phyloP scores from a whole-genome alignment of 2,888 invertebrate genomes.

The Gibbula magus region DNA sequence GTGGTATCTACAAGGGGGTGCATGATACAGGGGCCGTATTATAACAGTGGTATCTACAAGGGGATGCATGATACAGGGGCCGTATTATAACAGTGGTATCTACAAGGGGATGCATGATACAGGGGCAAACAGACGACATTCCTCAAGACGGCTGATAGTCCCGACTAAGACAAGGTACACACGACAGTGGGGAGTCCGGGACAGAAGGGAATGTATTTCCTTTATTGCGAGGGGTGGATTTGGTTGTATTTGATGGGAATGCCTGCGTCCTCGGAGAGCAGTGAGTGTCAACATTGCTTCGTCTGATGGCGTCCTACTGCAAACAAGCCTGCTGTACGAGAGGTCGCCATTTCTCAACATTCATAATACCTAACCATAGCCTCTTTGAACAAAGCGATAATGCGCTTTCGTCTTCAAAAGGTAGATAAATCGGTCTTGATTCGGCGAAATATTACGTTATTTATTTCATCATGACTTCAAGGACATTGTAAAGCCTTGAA shows the following conservation, averaged over 20 bases:
- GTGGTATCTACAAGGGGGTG: neutral
- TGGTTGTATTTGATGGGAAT: neutral
- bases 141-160: neutral
- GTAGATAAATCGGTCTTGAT: too few species aligned
- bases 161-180: conserved; percentile 2
- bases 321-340: neutral
- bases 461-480: too few species aligned
- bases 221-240: neutral
- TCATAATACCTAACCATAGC: neutral
- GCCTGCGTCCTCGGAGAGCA: neutral
- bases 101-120: neutral
- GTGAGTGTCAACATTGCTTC: neutral
- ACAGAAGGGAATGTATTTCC: conserved; percentile 1
- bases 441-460: too few species aligned
- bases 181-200: neutral
- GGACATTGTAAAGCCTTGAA: too few species aligned
- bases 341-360: conserved; percentile 22
- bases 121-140: conserved; percentile 4
- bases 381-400: too few species aligned
- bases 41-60: neutral
- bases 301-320: neutral
- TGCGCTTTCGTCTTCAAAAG: too few species aligned
- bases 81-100: neutral
- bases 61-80: neutral
- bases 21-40: neutral